Conservation (phyloP, 2,888 invertebrate genomes). For the Tetragonisca angustula region DNA sequence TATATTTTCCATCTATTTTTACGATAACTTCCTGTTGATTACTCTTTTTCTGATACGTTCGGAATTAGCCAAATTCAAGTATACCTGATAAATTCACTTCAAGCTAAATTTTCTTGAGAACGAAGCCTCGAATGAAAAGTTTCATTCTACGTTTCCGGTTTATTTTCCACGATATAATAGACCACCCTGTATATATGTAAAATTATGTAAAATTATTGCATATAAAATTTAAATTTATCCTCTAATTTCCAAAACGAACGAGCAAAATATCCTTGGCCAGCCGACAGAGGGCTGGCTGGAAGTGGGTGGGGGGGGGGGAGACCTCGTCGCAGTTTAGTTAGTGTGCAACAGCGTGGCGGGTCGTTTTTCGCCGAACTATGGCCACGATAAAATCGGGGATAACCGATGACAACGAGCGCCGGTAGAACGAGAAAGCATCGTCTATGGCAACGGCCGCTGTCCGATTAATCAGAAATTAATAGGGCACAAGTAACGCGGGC, state of each 20-base stretch:
- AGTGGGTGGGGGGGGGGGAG: no score
- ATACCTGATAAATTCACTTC: not conserved
- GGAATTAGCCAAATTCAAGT: no score
- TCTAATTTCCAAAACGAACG: not conserved
- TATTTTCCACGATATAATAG: no score
- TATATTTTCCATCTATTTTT: no score
- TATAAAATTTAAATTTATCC: not conserved
- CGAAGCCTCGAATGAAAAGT: not conserved
- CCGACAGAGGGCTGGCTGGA: not conserved
- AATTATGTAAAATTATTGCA: not conserved
- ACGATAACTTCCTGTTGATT: no score
- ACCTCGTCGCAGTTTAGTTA: not conserved
- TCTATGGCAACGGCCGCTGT: constrained; percentile 10
- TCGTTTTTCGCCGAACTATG: not conserved
- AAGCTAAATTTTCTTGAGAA: not conserved
- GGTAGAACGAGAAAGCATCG: not conserved
- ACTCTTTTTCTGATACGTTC: no score
- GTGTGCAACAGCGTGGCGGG: no score
- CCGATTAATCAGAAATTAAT: constrained; percentile 50
- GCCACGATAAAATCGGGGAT: not conserved
- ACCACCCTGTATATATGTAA: not conserved
- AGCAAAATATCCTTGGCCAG: not conserved
- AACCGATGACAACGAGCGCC: constrained; percentile 12
- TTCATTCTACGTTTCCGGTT: not conserved
- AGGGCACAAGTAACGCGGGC: constrained; percentile 41